A percentile compares a stretch with the other conserved stretches of the same genome.
phyloP scores from a whole-genome alignment of 2,113 vertebrate genomes.

The Sisor rabdophorus region DNA sequence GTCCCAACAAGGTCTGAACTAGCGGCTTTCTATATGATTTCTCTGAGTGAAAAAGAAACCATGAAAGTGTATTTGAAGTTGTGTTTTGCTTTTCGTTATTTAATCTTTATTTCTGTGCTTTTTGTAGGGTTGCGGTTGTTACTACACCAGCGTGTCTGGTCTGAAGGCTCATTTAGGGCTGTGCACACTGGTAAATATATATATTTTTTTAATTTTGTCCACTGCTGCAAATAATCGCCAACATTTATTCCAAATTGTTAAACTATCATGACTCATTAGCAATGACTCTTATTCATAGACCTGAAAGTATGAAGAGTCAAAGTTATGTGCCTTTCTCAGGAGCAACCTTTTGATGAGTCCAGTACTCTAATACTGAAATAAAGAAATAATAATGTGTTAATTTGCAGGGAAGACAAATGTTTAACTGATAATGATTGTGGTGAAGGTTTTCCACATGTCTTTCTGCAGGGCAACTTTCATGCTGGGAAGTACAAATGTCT shows the following conservation, averaged over 20 bases:
- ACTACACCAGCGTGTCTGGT: constrained; percentile 90
- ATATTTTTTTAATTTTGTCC: not conserved
- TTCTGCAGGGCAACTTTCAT: constrained; percentile 83
- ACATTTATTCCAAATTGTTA: too few species aligned
- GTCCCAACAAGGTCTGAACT: constrained; percentile 86
- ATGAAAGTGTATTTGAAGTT: not conserved
- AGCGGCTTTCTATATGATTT: not conserved
- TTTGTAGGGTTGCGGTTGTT: constrained; percentile 82
- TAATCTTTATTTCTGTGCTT: constrained; percentile 19
- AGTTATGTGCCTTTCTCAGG: too few species aligned
- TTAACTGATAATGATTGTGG: too few species aligned
- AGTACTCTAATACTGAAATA: too few species aligned
- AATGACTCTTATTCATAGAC: too few species aligned
- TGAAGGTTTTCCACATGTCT: not conserved
- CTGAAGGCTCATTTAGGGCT: constrained; percentile 90
- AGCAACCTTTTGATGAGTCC: too few species aligned
- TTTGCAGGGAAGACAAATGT: too few species aligned
- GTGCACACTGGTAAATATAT: constrained; percentile 77
- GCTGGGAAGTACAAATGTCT: constrained; percentile 90
- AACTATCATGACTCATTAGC: too few species aligned
- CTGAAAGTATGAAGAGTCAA: too few species aligned
- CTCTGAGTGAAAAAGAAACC: too few species aligned
- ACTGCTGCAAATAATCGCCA: not conserved
- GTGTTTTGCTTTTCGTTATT: not conserved
- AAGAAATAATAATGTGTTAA: too few species aligned